A percentile compares a stretch with the other conserved stretches of the same genome.
Evolutionary conservation across 2,113 vertebrate species (phyloP).

Genomic region (Gymnocephalus cernua): DNA sequence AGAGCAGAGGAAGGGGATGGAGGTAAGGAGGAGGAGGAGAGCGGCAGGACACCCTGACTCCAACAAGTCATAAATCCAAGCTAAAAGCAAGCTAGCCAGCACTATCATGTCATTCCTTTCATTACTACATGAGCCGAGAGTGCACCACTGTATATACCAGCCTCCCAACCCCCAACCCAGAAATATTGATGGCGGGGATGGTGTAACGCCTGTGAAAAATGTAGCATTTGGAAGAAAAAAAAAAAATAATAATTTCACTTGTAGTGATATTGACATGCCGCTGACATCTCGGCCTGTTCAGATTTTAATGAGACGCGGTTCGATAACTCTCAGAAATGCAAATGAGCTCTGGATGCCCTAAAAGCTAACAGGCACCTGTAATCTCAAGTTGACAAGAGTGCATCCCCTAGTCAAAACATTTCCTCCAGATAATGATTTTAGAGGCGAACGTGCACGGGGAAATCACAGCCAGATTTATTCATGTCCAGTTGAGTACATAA

Average conservation of each 20-base stretch:
- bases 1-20: conserved; percentile 52
- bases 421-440: conserved; percentile 68
- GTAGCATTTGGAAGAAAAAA: conserved; percentile 43
- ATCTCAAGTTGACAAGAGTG: conserved; percentile 68
- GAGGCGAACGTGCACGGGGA: conserved; percentile 24
- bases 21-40: conserved; percentile 40
- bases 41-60: conserved; percentile 58
- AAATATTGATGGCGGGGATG: conserved; percentile 57
- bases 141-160: conserved; percentile 53
- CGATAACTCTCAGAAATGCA: conserved; percentile 81
- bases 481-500: conserved; percentile 42
- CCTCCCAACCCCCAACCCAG: conserved; percentile 33
- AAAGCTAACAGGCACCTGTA: conserved; percentile 71
- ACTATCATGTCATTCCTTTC: conserved; percentile 72
- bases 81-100: conserved; percentile 58
- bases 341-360: conserved; percentile 70
- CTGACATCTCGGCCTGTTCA: conserved; percentile 69
- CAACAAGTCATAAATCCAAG: conserved; percentile 73
- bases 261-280: conserved; percentile 70
- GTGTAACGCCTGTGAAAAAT: conserved; percentile 64
- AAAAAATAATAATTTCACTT: conserved; percentile 39
- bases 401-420: conserved; percentile 66
- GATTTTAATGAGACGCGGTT: conserved; percentile 79
- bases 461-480: conserved; percentile 56
- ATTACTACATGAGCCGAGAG: conserved; percentile 69